Conservation (phyloP, 2,797 vertebrate species). For the Tokudaia tokunoshimensis region DNA sequence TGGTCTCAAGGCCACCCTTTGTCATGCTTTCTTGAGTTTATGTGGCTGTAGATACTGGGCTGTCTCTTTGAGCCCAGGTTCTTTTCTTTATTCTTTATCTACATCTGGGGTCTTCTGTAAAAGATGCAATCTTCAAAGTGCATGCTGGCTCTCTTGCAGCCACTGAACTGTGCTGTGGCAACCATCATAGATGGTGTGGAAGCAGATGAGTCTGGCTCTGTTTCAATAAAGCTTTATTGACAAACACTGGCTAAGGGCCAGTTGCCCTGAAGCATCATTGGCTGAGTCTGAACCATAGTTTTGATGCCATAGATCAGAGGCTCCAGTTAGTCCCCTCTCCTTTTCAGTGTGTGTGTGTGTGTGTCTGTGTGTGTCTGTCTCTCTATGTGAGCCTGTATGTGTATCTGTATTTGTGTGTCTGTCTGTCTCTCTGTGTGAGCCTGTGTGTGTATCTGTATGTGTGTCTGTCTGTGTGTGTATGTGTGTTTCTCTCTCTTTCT, state of each 20-base stretch:
- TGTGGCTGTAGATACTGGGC: not conserved
- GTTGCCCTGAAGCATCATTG: not conserved
- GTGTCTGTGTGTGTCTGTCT: not conserved
- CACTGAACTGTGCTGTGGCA: not conserved
- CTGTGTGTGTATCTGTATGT: not conserved
- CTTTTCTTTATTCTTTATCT: not conserved
- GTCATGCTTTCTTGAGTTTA: not conserved
- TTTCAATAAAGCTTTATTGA: slow-evolving; percentile 52
- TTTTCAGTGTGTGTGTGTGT: not conserved
- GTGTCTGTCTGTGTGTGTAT: not conserved
- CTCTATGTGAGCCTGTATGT: not conserved
- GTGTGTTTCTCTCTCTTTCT: not conserved
- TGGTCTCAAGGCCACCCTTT: not conserved
- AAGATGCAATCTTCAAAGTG: not conserved
- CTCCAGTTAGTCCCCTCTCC: not conserved
- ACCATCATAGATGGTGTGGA: not conserved
- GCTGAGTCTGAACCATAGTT: not conserved
- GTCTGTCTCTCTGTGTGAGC: not conserved
- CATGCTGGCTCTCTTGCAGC: not conserved
- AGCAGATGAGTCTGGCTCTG: not conserved
- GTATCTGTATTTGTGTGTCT: not conserved
- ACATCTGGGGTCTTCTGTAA: not conserved
- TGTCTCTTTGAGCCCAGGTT: not conserved
- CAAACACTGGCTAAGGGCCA: too few relatives aligned
- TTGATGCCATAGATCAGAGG: not conserved